These are phyloP conservation scores for Chaetophractus vellerosus DNA, from an alignment of 2,797 vertebrate genomes.

Conservation along the genomic window DNA sequence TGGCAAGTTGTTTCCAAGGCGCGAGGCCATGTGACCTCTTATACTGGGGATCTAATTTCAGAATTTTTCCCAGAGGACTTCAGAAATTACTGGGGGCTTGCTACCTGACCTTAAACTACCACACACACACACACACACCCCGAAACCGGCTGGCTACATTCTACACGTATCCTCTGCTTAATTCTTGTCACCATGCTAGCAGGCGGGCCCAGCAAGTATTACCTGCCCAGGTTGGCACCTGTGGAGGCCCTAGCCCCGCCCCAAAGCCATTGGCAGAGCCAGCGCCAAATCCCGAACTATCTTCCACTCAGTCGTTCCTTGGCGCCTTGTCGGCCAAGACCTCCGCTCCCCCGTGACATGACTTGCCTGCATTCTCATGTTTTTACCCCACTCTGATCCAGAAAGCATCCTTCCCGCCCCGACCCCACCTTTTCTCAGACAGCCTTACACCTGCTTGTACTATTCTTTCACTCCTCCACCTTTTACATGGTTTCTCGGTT, in stretches of 20 bases:
- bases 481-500: background rate
- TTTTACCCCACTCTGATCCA: background rate
- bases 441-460: background rate
- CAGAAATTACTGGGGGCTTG: background rate
- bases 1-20: background rate
- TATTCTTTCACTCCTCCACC: background rate
- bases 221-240: background rate
- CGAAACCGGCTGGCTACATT: background rate
- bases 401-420: background rate
- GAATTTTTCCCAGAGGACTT: background rate
- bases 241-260: background rate
- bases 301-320: background rate
- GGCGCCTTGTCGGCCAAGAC: rapidly evolving
- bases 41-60: background rate
- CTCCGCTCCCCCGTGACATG: background rate
- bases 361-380: background rate
- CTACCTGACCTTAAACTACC: background rate
- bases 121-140: background rate
- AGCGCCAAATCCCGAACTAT: background rate
- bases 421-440: background rate
- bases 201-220: background rate
- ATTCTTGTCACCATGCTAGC: background rate
- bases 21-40: background rate
- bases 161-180: background rate
- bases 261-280: background rate